These are phyloP conservation scores for Liopterus haemorrhoidalis DNA, from an alignment of 2,888 invertebrate genomes.

Conservation along the genomic window DNA sequence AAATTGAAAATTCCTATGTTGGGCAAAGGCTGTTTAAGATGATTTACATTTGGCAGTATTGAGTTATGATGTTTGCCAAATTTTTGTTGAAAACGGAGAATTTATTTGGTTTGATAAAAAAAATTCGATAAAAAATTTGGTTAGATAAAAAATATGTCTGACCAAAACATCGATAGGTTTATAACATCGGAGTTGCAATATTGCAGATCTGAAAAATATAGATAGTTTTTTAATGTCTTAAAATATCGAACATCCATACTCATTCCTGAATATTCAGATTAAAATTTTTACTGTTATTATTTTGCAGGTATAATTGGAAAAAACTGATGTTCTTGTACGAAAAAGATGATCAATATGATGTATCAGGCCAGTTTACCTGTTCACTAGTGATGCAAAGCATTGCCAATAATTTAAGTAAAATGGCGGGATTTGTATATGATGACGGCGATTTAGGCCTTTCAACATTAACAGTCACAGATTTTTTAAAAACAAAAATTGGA, in stretches of 20 bases:
- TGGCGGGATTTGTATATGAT: conserved; percentile 46
- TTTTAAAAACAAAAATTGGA: conserved; percentile 60
- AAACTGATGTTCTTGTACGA: conserved; percentile 71
- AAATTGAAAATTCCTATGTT: too few species aligned
- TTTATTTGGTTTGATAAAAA: too few species aligned
- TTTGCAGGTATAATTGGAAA: conserved; percentile 64
- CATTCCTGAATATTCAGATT: neutral
- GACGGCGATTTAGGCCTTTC: conserved; percentile 58
- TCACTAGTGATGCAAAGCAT: conserved; percentile 69
- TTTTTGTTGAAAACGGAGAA: too few species aligned
- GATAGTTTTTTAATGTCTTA: too few species aligned
- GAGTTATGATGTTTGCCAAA: too few species aligned
- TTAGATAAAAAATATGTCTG: too few species aligned
- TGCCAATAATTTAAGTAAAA: conserved; percentile 52
- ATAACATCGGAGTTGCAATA: too few species aligned
- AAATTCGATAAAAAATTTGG: too few species aligned
- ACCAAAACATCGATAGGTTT: too few species aligned
- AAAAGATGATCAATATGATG: conserved; percentile 59
- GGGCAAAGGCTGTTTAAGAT: too few species aligned
- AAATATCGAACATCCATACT: neutral
- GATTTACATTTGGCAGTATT: too few species aligned
- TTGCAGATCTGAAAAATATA: too few species aligned
- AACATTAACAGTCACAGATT: conserved; percentile 53
- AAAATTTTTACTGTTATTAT: conserved; percentile 11
- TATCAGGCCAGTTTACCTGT: conserved; percentile 68